Percentiles rank a stretch among this genome's conserved stretches.
Evolutionary conservation across 2,888 invertebrate species (phyloP).

Genomic region (Andrena camellia): DNA sequence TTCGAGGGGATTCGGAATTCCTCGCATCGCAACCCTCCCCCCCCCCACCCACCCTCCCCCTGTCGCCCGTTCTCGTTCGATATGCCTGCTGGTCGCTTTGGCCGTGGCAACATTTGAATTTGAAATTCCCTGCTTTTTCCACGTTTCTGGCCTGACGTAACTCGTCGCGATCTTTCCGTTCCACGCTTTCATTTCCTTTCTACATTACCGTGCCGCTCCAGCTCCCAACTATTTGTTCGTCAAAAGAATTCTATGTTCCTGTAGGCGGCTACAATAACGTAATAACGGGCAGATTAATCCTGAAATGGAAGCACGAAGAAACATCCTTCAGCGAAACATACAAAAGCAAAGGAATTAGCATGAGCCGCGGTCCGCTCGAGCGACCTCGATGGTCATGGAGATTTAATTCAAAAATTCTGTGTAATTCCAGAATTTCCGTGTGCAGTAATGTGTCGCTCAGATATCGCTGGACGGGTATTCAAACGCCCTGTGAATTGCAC

Average conservation of each 20-base stretch:
- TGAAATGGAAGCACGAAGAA: conserved; percentile 14
- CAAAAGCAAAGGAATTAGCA: conserved; percentile 39
- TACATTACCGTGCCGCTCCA: background rate
- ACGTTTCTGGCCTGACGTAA: background rate
- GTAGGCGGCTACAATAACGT: background rate
- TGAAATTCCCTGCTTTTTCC: conserved; percentile 40
- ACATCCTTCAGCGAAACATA: conserved; percentile 19
- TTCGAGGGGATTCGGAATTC: conserved; percentile 41
- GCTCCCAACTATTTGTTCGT: background rate
- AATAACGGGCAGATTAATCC: conserved; percentile 12
- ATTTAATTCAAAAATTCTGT: conserved; percentile 69
- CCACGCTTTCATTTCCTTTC: background rate
- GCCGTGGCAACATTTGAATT: conserved; percentile 44
- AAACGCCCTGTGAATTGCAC: conserved; percentile 15
- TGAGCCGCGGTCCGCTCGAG: conserved; percentile 9
- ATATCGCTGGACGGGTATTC: conserved; percentile 40
- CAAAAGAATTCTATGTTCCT: background rate
- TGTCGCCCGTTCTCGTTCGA: conserved; percentile 45
- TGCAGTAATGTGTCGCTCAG: conserved; percentile 68
- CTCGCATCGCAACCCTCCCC: conserved; percentile 15
- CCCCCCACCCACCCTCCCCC: too few relatives aligned
- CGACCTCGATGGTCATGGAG: conserved; percentile 61
- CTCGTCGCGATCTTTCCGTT: background rate
- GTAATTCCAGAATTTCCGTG: conserved; percentile 71
- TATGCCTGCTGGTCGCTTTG: conserved; percentile 10